These are phyloP conservation scores for Falco peregrinus DNA, from an alignment of 2,797 vertebrate genomes.

Conservation along the genomic window DNA sequence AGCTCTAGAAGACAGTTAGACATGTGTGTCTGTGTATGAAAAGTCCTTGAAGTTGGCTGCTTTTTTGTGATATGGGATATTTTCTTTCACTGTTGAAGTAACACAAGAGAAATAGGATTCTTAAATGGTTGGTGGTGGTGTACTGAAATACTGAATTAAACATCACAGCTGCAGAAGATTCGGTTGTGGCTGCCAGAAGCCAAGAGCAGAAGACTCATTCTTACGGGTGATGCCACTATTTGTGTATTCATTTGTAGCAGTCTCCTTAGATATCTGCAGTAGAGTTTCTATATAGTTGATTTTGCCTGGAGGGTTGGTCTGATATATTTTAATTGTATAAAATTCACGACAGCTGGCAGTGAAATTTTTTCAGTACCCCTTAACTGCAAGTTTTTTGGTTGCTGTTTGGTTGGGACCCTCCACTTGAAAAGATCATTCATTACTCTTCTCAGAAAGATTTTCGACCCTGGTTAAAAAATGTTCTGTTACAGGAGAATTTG, in stretches of 20 bases:
- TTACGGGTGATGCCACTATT: neutral
- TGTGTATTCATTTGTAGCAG: neutral
- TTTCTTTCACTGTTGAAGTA: neutral
- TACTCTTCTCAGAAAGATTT: neutral
- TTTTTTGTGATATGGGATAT: neutral
- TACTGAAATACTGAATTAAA: neutral
- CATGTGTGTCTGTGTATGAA: neutral
- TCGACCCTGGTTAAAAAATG: neutral
- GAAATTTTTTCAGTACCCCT: neutral
- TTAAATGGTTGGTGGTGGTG: neutral
- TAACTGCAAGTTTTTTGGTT: neutral
- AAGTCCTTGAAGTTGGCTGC: neutral
- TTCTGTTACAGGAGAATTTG: neutral
- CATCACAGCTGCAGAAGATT: neutral
- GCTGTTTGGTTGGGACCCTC: neutral
- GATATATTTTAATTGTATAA: neutral
- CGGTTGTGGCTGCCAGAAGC: neutral
- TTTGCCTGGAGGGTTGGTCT: neutral
- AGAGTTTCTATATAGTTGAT: neutral
- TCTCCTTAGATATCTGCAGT: neutral
- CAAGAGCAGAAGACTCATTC: neutral
- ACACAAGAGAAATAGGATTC: neutral
- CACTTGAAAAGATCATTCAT: neutral
- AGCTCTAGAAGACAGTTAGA: neutral
- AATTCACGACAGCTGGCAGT: neutral